Conservation (phyloP, 2,888 invertebrate species). For the Thecophora atra region DNA sequence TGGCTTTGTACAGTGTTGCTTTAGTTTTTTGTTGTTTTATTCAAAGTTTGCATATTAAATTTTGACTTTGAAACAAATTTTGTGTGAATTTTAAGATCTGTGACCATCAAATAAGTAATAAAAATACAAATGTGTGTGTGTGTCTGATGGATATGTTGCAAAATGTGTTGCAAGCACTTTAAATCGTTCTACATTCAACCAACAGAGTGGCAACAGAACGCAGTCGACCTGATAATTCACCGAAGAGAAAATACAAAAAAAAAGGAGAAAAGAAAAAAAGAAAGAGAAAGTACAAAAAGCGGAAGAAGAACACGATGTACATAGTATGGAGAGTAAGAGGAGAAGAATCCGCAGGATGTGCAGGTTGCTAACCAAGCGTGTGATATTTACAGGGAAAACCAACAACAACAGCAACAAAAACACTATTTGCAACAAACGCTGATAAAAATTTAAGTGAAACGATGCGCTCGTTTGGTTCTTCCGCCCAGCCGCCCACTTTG, state of each 20-base stretch:
- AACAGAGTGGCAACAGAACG: no score
- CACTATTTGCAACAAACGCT: neutral
- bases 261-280: no score
- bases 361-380: conserved; percentile 12
- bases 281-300: neutral
- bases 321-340: conserved; percentile 2
- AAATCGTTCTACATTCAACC: no score
- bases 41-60: no score
- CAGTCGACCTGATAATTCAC: no score
- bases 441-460: conserved; percentile 1
- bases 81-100: no score
- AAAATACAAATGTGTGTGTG: neutral
- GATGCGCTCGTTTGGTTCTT: neutral
- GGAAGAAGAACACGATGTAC: neutral
- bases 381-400: neutral
- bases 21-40: no score
- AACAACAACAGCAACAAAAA: neutral
- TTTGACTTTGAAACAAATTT: no score
- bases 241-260: no score
- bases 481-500: neutral
- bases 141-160: neutral
- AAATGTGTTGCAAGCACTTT: no score
- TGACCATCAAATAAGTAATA: neutral
- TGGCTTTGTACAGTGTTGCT: no score
- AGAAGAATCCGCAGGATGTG: conserved; percentile 2